Percentiles rank a stretch among this genome's conserved stretches.
Evolutionary conservation across 1,140 invertebrate species (phyloP).

Genomic region (Nasonia longicornis): DNA sequence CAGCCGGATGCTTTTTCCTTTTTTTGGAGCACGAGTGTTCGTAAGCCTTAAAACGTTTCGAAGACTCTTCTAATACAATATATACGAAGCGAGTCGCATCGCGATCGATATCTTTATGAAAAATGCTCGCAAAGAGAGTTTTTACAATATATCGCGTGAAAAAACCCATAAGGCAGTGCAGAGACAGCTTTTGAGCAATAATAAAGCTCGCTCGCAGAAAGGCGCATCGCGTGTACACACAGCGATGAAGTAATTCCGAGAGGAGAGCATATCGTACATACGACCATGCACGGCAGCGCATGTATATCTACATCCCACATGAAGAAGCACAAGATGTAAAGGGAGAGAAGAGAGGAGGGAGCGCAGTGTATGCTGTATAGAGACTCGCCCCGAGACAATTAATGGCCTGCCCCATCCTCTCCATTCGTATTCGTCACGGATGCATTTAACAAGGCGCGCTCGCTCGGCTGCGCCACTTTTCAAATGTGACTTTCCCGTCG

Average conservation of each 20-base stretch:
- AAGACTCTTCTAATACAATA: too few relatives aligned
- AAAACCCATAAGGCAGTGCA: too few relatives aligned
- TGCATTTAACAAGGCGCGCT: conserved; percentile 31
- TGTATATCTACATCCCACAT: too few relatives aligned
- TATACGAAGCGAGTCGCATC: too few relatives aligned
- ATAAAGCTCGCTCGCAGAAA: conserved; percentile 1
- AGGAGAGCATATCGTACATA: neutral
- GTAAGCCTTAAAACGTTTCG: too few relatives aligned
- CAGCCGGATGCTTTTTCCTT: too few relatives aligned
- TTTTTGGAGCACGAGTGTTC: too few relatives aligned
- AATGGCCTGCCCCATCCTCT: conserved; percentile 28
- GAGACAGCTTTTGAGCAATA: neutral
- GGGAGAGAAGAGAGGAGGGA: neutral
- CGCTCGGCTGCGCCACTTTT: conserved; percentile 30
- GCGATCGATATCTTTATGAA: too few relatives aligned
- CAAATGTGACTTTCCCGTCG: conserved; percentile 28
- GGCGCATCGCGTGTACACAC: neutral
- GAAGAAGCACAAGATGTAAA: neutral
- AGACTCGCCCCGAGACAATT: conserved; percentile 19
- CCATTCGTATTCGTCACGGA: conserved; percentile 29
- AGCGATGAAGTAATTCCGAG: conserved; percentile 27
- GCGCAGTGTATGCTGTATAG: neutral
- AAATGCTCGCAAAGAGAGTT: too few relatives aligned
- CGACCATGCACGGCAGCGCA: too few relatives aligned
- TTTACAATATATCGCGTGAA: too few relatives aligned